Evolutionary conservation across 2,797 vertebrate genomes (phyloP).

Genomic region (Erethizon dorsatum): DNA sequence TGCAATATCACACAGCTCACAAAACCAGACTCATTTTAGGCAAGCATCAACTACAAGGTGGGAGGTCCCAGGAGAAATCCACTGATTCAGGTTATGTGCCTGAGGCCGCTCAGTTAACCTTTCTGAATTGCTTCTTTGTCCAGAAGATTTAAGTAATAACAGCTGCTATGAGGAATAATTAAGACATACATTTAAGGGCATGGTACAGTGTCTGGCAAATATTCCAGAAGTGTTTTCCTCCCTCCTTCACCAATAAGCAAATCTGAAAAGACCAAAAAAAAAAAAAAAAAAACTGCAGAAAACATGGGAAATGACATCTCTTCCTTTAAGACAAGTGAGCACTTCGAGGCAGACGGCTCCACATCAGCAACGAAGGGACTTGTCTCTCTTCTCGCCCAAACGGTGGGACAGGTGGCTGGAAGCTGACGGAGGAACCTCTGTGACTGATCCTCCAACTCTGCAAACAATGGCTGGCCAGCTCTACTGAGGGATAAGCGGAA

Average conservation of each 20-base stretch:
- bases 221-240: background rate
- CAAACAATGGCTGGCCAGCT: background rate
- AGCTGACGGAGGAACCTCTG: background rate
- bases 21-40: background rate
- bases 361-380: background rate
- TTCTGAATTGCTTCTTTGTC: background rate
- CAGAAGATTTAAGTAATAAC: background rate
- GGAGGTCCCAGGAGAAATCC: background rate
- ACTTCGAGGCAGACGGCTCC: background rate
- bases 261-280: background rate
- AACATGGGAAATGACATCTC: rapidly evolving
- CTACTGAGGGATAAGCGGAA: background rate
- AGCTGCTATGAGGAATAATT: background rate
- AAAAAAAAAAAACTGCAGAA: background rate
- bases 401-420: rapidly evolving
- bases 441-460: background rate
- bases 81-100: background rate
- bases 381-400: background rate
- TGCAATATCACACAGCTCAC: background rate
- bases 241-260: background rate
- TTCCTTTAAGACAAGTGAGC: background rate
- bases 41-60: background rate
- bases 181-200: background rate
- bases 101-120: background rate
- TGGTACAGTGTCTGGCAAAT: background rate